Base-by-base conservation (phyloP, 2,113 vertebrate species). In the Aythya baeri region DNA sequence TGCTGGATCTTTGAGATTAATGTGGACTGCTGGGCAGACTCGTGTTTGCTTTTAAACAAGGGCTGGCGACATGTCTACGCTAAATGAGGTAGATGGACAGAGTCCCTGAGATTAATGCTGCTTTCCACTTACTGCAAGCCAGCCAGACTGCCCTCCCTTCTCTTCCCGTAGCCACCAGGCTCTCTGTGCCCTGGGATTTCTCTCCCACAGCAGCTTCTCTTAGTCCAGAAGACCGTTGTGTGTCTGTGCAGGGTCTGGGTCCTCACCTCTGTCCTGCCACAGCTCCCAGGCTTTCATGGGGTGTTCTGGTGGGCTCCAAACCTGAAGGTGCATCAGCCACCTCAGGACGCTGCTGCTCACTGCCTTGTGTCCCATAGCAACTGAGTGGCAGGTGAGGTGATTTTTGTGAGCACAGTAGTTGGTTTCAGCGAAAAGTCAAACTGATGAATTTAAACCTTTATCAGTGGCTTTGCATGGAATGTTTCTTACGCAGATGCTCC, bases 1-100 rank as follows among this genome's bases (percentile, higher is more conserved):
- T 79, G 38, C 44, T 89, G 88, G 88, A 93, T 88, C 63, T 44
- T 65, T 71, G 46, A 92, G 86, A 87, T 81, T 91, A 61, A 84
- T 94, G 70, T 63, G 52, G 52, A 75, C 70, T 91, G 52, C 73
- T 94, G 84, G 84, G 83, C 46, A 92, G 62, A 61, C 43, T 74
- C 65, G n/a, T 4, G 31, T 77, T 79, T 86, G 72, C 79, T 94
- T 93, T 89, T 85, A 86, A 96, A 76, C 72, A 75, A 66, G 31
- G 54, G 34, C 44, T 97, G 59, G 44, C 82, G 55, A 72, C 34
- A 31, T 57, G 31, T 94, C 79, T 77, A 74, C 73, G 26, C 79
- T 89, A 59, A 73, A 20, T 61, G 58, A 75, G 55, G 66, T 76
- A 82, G 38, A 57, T 70, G 71, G 44, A 71, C 71, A 70, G 49